Conservation (phyloP, 2,888 invertebrate species). For the Lottia gigantea region DNA sequence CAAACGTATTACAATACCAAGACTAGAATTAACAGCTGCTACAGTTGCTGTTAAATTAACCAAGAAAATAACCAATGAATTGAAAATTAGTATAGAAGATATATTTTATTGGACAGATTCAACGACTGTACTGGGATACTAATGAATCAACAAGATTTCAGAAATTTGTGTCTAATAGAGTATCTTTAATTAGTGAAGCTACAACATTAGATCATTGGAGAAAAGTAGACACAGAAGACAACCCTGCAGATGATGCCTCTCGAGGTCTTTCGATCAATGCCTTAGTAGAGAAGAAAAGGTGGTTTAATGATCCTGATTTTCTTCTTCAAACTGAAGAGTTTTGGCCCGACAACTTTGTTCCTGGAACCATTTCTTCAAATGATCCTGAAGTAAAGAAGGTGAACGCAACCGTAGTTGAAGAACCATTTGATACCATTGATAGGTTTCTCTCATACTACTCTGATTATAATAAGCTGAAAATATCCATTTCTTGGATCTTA, state of each 20-base stretch:
- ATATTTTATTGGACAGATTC: no score
- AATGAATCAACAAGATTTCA: constrained; percentile 14
- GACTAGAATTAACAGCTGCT: no score
- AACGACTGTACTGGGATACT: neutral
- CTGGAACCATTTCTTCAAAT: neutral
- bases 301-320: constrained; percentile 5
- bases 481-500: neutral
- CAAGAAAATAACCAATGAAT: no score
- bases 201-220: no score
- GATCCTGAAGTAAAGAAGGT: constrained; percentile 15
- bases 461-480: neutral
- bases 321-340: neutral
- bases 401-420: neutral
- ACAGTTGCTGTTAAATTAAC: no score
- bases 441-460: neutral
- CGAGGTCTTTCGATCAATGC: neutral
- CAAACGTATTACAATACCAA: neutral
- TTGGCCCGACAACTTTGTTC: neutral
- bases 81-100: no score
- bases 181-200: constrained; percentile 2
- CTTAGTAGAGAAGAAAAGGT: neutral
- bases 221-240: no score
- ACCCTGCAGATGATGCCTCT: no score
- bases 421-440: neutral
- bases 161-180: constrained; percentile 14